Evolutionary conservation across 1,140 invertebrate species (phyloP), one percentile per base, ranked within the genome.

Genomic region (Polypedilum pembai): DNA sequence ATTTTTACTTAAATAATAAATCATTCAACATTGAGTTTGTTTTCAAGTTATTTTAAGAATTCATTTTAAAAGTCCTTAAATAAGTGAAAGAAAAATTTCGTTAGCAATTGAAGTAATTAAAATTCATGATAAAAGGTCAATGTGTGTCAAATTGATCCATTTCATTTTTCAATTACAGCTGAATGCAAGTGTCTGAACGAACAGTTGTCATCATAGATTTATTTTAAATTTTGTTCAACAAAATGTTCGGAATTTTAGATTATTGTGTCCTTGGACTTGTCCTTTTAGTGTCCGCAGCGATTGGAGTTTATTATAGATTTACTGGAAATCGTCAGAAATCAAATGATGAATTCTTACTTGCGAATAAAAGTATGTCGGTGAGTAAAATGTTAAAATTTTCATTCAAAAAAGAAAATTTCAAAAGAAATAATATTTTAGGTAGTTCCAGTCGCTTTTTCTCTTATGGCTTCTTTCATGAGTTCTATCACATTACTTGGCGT

Each of bases 401-500:
- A 20, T 18, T 69, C 10, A 20, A 56, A 56, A 56, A 56, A 3
- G 1, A 3, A 15, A 8, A 12, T 56, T 56, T 3, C 7, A 3
- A 56, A 56, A n/a, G n/a, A 15, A 15, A 12, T 17, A n/a, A 56
- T 56, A 20, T 69, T 20, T 20, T 69, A 69, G 65, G 0, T 56
- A 4, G 12, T 56, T 1, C 93, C 94, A 0, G 93, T 96, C 0
- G 91, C 91, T 2, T 91, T 95, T 75, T 94, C 92, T 17, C 82
- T 96, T 0, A 94, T 95, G 89, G 93, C 95, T 7, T 95, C 93
- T 63, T 97, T 98, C 79, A 96, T 98, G 92, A 96, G 94, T 0
- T 94, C 95, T 8, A 90, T 97, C 17, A 95, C 94, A 0, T 82
- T 98, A 41, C 83, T 98, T 21, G 95, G 95, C 8, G 90, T 95